phyloP scores from a whole-genome alignment of 2,113 vertebrate species.

The Carlito syrichta region DNA sequence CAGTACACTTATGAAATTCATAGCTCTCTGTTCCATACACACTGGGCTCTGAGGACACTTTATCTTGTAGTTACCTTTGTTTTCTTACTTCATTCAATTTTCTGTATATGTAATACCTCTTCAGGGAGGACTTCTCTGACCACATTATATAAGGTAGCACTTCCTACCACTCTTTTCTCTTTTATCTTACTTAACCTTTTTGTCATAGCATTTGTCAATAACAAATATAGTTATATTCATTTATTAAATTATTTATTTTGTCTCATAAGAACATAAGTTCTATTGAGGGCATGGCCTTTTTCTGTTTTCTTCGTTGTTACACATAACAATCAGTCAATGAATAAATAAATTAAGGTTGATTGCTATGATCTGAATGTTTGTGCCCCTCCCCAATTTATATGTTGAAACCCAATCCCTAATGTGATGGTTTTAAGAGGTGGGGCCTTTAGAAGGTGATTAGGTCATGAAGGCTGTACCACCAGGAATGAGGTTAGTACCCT shows the following conservation, averaged over 20 bases:
- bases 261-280: background rate
- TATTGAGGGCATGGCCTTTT: background rate
- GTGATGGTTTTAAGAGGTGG: background rate
- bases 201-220: background rate
- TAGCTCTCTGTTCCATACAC: background rate
- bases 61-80: background rate
- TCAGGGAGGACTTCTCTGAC: background rate
- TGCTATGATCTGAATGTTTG: background rate
- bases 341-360: background rate
- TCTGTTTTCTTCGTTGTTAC: background rate
- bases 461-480: background rate
- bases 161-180: background rate
- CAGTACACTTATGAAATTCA: background rate
- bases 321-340: background rate
- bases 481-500: background rate
- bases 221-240: background rate
- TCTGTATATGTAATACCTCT: background rate
- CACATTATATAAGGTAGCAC: background rate
- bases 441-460: background rate
- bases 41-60: background rate
- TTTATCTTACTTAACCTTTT: background rate
- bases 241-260: background rate
- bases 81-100: background rate
- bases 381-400: background rate
- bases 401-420: background rate